Percentiles rank a stretch among this genome's conserved stretches.
Evolutionary conservation across 1,140 invertebrate species (phyloP).

Genomic region (Zophobas atratus): DNA sequence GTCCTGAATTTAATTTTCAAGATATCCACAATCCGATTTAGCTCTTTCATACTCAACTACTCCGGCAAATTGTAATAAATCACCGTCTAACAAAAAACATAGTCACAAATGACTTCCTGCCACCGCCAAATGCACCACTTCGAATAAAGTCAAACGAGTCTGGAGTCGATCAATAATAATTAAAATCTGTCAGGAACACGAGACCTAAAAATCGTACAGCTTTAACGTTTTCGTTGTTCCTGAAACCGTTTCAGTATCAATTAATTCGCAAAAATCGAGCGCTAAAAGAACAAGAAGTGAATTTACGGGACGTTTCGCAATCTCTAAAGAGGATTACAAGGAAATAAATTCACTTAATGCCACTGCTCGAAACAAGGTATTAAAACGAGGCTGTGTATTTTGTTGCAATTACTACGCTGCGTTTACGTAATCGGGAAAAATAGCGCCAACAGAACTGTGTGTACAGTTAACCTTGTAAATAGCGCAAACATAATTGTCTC

Average conservation of each 20-base stretch:
- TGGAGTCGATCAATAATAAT: conserved; percentile 7
- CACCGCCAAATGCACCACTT: conserved; percentile 7
- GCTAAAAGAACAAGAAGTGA: neutral
- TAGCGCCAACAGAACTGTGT: neutral
- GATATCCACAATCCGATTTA: conserved; percentile 48
- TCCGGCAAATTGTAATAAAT: conserved; percentile 46
- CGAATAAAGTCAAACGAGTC: conserved; percentile 28
- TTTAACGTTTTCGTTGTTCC: neutral
- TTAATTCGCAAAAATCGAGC: conserved; percentile 2
- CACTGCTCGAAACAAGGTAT: conserved; percentile 25
- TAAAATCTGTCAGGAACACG: conserved; percentile 13
- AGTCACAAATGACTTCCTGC: conserved; percentile 27
- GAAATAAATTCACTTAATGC: conserved; percentile 40
- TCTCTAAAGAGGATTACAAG: conserved; percentile 22
- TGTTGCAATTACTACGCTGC: conserved; percentile 25
- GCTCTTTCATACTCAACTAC: conserved; percentile 33
- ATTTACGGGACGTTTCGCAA: conserved; percentile 37
- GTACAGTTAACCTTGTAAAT: neutral
- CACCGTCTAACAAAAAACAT: conserved; percentile 4
- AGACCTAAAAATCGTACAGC: too few species aligned
- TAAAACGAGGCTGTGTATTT: conserved; percentile 38
- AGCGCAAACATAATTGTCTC: conserved; percentile 4
- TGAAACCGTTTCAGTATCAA: conserved; percentile 5
- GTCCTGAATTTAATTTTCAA: conserved; percentile 44
- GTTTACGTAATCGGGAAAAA: conserved; percentile 16